Base-by-base conservation (phyloP, 2,888 invertebrate species). In the Schrankia costaestrigalis region DNA sequence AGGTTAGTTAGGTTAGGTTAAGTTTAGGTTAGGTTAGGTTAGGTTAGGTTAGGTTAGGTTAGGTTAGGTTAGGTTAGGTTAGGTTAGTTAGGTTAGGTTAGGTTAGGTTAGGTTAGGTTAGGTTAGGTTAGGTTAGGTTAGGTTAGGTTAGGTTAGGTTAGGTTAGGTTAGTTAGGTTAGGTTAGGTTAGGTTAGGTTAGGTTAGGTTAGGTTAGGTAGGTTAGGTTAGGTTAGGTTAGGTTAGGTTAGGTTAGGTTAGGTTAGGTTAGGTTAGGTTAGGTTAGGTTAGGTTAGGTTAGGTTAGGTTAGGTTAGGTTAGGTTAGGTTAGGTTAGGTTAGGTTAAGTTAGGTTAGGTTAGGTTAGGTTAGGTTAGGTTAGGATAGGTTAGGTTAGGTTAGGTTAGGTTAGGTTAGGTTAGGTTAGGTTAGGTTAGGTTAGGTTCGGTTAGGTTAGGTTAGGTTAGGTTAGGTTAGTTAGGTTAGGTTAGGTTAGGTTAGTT, bases 221-320 rank as follows among this genome's bases (percentile, higher is more conserved):
- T 40, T 40, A 44, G 44, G 44, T 40, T 40, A 44, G 43, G 44
- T 40, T 40, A 44, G 44, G 44, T 44, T 44, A 44, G 43, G 43
- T 44, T 44, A 44, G 44, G 44, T 44, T 44, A 45, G 45, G 45
- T 45, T 45, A 45, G 45, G 45, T 45, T 45, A 45, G 41, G 45
- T 41, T 45, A 46, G 46, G 46, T 41, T 46, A 46, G 46, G 46
- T 41, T 41, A 41, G 45, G 45, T 46, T 46, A 46, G 45, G 45
- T 45, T 45, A 41, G 45, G 45, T 44, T 47, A 44, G 43, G 43
- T 46, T 46, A 46, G 42, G 43, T 43, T 41, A 41, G 41, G 41
- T 44, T 42, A 39, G 41, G 39, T 41, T 41, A 37, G 42, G 40
- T 46, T 39, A 35, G 29, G 34, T 28, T 27, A 22, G 35, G 19